Evolutionary conservation across 2,797 vertebrate species (phyloP), one percentile per base, ranked within the genome.

Genomic region (Parauchenoglanis ngamensis): DNA sequence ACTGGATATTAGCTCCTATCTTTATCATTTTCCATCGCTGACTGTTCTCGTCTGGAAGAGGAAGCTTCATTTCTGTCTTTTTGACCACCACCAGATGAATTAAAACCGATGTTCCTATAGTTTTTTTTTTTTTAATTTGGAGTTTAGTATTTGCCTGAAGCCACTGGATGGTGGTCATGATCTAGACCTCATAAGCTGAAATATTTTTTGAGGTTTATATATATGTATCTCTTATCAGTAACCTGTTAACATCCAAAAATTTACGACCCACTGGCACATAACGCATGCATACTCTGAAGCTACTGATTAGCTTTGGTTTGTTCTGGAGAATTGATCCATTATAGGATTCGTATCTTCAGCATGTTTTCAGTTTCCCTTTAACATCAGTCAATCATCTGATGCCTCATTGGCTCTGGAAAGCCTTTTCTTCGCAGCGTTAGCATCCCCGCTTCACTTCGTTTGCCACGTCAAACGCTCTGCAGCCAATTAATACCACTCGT

Each of bases 381-480:
- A 81, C 19, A 63, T 35, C 57, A 83, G 49, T 77, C 81, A 23
- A 28, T 59, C 25, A 28, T 61, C 13, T 35, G 35, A 56, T 23
- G 23, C 63, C 65, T 84, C 63, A 57, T 59, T 84, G 82, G 49
- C 75, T 21, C 52, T 19, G 21, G 28, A 67, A 78, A 84, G 86
- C n/a, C 40, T 61, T 49, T 7, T 23, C 40, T 67, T 56, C 68
- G 21, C 86, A 56, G 67, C 1, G 21, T 87, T 57, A 49, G 65
- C 85, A n/a, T 56, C 49, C 28, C 7, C 25, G 19, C 59, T 23
- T 25, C 15, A n/a, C 25, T 15, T 68, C 4, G 17, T 40, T 46
- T 63, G 19, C 52, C 31, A 8, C 1, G 40, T 84, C 63, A 84
- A 11, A 79, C 63, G 17, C 75, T 52, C 73, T 23, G 23, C 70